A percentile compares a stretch with the other conserved stretches of the same genome.
These are phyloP conservation scores for Ditula angustiorana DNA, from an alignment of 2,888 invertebrate species.

Conservation along the genomic window DNA sequence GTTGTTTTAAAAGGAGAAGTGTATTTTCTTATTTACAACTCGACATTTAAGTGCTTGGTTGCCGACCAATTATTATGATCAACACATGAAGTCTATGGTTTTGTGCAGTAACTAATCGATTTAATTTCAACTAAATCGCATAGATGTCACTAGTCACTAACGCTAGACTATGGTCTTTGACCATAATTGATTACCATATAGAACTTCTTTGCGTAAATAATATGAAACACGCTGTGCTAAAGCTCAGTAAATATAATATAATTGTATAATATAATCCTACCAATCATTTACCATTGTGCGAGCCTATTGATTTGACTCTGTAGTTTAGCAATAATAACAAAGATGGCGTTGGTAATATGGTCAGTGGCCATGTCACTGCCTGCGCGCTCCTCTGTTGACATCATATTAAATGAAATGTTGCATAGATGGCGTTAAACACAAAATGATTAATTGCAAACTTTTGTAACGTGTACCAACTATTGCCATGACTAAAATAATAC, in stretches of 20 bases:
- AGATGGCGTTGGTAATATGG: conserved; percentile 59
- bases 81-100: neutral
- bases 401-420: conserved; percentile 16
- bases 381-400: neutral
- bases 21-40: neutral
- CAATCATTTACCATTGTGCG: neutral
- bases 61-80: neutral
- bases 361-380: conserved; percentile 50
- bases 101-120: neutral
- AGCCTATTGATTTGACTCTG: neutral
- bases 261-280: accelerated
- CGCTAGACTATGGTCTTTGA: neutral
- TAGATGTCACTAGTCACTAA: conserved; percentile 11
- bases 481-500: too few relatives aligned
- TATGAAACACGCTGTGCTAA: neutral
- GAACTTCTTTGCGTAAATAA: too few relatives aligned
- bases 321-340: conserved; percentile 8
- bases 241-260: neutral
- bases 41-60: neutral
- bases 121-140: neutral
- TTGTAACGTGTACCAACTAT: too few relatives aligned
- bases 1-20: neutral
- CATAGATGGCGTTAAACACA: conserved; percentile 38
- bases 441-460: neutral
- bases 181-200: neutral